Evolutionary conservation across 2,888 invertebrate genomes (phyloP), one percentile per base, ranked within the genome.

Genomic region (Dione vanillae): DNA sequence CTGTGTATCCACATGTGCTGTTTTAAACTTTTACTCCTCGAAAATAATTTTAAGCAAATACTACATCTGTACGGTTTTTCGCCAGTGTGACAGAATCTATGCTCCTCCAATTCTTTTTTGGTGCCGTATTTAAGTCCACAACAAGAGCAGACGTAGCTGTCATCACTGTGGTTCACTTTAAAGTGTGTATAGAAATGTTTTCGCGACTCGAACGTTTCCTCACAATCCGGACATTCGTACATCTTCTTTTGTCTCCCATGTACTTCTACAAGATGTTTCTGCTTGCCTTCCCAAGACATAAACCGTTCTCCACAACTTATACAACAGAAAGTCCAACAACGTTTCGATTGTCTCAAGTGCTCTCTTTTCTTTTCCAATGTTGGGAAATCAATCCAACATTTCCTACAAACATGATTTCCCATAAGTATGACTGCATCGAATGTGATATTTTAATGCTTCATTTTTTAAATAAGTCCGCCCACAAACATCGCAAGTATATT

Each of bases 41-140:
- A 86, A 71, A 94, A 94, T 0, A 85, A 78, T 75, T 94, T 94
- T 0, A 82, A 80, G 74, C 94, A 95, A 1, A 93, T 79, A 0
- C 81, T 78, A 73, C 94, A 94, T 52, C 85, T 80, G 47, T 85
- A 90, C 1, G 82, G 80, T 71, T 92, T 94, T 69, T 93, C 94
- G 2, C 91, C 89, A 0, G 94, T 92, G 76, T 94, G 94, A 0
- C 87, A 88, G 0, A 91, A 81, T 62, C 83, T 85, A 71, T 94
- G 94, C 0, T 94, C 87, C 3, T 90, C 85, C 49, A 91, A 75
- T 10, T 78, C 74, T 12, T 78, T 80, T 51, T 85, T 86, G 0
- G 83, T 82, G 0, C 77, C 78, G 75, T 90, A 91, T 61, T 85
- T 88, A 5, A 85, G 75, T 0, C 87, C 87, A 56, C 91, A 91